Conservation (phyloP, 2,888 invertebrate genomes). For the Drosophila quinaria region DNA sequence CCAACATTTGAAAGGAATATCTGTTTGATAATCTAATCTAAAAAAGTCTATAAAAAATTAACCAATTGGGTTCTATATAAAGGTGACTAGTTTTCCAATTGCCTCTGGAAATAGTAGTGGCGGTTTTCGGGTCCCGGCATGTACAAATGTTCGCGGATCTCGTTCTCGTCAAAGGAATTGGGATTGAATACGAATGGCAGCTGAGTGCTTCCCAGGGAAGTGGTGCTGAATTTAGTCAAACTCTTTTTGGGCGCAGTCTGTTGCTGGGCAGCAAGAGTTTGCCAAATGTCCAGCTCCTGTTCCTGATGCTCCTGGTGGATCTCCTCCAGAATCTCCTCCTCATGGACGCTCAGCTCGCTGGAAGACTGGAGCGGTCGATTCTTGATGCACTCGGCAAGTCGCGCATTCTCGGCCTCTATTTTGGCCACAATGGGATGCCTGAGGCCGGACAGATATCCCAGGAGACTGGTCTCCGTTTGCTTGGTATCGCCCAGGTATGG, state of each 20-base stretch:
- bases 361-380: slow-evolving; percentile 10
- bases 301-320: slow-evolving; percentile 21
- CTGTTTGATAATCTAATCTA: background rate
- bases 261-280: slow-evolving; percentile 1
- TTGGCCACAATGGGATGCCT: slow-evolving; percentile 63
- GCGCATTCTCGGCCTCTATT: slow-evolving; percentile 13
- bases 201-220: background rate
- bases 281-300: slow-evolving; percentile 58
- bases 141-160: slow-evolving; percentile 66
- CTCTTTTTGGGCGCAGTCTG: fast-evolving
- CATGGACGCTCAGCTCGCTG: background rate
- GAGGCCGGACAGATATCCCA: slow-evolving; percentile 48
- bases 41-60: too few relatives aligned
- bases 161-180: slow-evolving; percentile 58
- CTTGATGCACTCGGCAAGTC: slow-evolving; percentile 41
- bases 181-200: slow-evolving; percentile 58
- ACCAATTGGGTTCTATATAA: background rate
- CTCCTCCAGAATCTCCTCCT: slow-evolving; percentile 24
- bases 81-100: slow-evolving; percentile 2
- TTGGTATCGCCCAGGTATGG: slow-evolving; percentile 66
- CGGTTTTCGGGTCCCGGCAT: slow-evolving; percentile 72
- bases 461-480: slow-evolving; percentile 63
- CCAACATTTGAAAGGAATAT: background rate
- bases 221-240: background rate
- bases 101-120: slow-evolving; percentile 49